phyloP scores from a whole-genome alignment of 1,140 invertebrate species.

The Drosophila chauvacae region DNA sequence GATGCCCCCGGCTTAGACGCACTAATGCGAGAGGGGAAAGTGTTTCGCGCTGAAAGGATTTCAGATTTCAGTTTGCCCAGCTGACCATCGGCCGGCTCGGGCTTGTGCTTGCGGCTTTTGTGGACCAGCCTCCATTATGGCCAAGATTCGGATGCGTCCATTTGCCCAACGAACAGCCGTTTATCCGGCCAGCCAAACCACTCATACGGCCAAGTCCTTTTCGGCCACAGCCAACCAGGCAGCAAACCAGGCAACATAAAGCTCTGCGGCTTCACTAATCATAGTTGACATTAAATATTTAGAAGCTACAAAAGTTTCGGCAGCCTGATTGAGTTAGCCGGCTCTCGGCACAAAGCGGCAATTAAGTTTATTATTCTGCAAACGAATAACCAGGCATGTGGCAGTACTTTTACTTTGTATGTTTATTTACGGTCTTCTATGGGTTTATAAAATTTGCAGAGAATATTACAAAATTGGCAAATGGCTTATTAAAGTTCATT shows the following conservation, averaged over 20 bases:
- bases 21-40: slow-evolving; percentile 58
- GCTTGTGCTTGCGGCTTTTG: slow-evolving; percentile 21
- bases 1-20: slow-evolving; percentile 32
- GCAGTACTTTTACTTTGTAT: slow-evolving; percentile 1
- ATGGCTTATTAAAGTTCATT: not conserved
- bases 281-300: slow-evolving; percentile 73
- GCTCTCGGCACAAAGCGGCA: slow-evolving; percentile 27
- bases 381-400: slow-evolving; percentile 7
- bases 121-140: slow-evolving; percentile 8
- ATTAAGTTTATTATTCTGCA: slow-evolving; percentile 28
- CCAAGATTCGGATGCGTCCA: slow-evolving; percentile 38
- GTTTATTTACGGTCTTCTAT: not conserved
- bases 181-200: slow-evolving; percentile 40
- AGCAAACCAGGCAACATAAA: slow-evolving; percentile 23
- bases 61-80: slow-evolving; percentile 42
- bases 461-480: not conserved
- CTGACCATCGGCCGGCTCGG: slow-evolving; percentile 38
- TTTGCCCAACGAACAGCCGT: slow-evolving; percentile 39
- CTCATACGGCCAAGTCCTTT: slow-evolving; percentile 19
- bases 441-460: not conserved
- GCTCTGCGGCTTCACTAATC: slow-evolving; percentile 39
- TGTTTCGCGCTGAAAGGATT: slow-evolving; percentile 74
- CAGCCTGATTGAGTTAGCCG: slow-evolving; percentile 59
- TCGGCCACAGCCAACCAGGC: slow-evolving; percentile 12
- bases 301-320: slow-evolving; percentile 32